Percentiles rank a stretch among this genome's conserved stretches.
These are phyloP conservation scores for Zygogramma bicolorata DNA, from an alignment of 2,888 invertebrate species.

Conservation along the genomic window DNA sequence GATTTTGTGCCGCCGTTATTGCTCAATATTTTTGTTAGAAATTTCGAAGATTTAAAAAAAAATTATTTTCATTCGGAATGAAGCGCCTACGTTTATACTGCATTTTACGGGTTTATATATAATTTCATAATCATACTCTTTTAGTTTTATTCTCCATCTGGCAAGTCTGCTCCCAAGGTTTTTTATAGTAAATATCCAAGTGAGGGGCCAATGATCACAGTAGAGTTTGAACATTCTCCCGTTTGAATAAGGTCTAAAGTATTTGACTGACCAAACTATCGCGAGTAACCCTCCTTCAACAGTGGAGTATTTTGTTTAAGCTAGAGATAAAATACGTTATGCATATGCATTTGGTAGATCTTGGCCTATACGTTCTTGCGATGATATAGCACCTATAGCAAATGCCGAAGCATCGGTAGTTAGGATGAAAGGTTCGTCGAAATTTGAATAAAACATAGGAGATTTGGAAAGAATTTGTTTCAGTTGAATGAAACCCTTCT, in stretches of 20 bases:
- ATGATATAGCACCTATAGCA: background rate
- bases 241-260: too few relatives aligned
- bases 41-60: background rate
- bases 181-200: background rate
- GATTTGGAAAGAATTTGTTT: slow-evolving; percentile 16
- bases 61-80: background rate
- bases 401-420: slow-evolving; percentile 24
- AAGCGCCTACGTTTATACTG: background rate
- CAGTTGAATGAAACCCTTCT: slow-evolving; percentile 45
- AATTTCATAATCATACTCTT: background rate
- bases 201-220: background rate
- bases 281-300: background rate
- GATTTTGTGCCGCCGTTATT: background rate
- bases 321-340: background rate
- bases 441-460: slow-evolving; percentile 21
- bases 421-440: slow-evolving; percentile 23
- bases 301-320: background rate
- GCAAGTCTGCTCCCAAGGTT: background rate
- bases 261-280: background rate
- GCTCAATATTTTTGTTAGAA: background rate
- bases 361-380: background rate
- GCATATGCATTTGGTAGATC: background rate
- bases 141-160: background rate
- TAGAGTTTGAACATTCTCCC: background rate
- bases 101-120: background rate